Evolutionary conservation across 53 echinoderm and acorn worm genomes (phyloP), one percentile per base, ranked within the genome.

Genomic region (Zoroaster sp.): DNA sequence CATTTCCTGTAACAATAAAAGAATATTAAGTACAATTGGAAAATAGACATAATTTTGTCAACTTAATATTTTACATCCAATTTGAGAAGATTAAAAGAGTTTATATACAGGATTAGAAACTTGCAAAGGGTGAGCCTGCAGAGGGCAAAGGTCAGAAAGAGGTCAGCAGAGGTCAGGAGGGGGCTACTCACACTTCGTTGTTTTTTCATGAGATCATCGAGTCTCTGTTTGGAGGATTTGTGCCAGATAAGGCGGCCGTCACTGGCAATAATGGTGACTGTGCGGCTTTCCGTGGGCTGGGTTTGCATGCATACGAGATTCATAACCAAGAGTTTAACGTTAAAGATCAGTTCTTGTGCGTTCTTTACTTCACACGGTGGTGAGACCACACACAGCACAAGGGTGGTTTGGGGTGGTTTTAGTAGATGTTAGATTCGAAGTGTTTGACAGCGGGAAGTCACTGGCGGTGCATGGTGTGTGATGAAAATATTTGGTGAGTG

Each of bases 201-300:
- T 91, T 98, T 98, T 88, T 98, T 98, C 73, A 88, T 59, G 72
- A 98, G 92, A 66, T 98, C 98, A 80, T 98, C 98, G 14, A 94
- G 90, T 80, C 98, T 95, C 83, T 98, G 98, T 91, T 95, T 95
- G 79, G 95, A 80, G 45, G 91, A 92, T 94, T 98, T 98, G 83
- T 95, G 98, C 98, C 98, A 98, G 72, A 98, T 94, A 87, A 95
- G 88, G 14, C 95, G 95, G 76, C 98, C 98, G 72, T 98, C 98
- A 94, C 98, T 98, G 69, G 98, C 98, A 35, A 95, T 91, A 51
- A 98, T 89, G 49, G 97, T 96, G 53, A 96, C 92, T 25, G 95
- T 92, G 66, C 92, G 88, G 33, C 78, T 80, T 83, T 96, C 97
- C 41, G 97, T 96, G 69, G 97, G 97, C 97, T 96, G 90, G 35